Percentiles rank a stretch among this genome's conserved stretches.
These are phyloP conservation scores for Aphidoletes aphidimyza DNA, from an alignment of 2,888 invertebrate genomes.

Conservation along the genomic window DNA sequence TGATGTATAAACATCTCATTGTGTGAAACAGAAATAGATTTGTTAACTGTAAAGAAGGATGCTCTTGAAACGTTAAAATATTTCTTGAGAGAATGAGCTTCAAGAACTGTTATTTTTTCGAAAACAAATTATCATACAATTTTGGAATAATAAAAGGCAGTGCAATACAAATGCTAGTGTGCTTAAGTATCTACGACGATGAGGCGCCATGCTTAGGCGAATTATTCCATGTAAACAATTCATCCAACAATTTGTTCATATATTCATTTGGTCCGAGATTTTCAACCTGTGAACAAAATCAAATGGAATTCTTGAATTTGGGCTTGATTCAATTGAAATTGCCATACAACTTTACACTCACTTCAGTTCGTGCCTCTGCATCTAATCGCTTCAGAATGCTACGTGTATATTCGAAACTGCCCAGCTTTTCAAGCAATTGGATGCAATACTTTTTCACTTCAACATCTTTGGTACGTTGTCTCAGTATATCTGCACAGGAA, in stretches of 20 bases:
- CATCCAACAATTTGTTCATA: conserved; percentile 80
- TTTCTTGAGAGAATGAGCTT: too few species aligned
- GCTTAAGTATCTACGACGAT: too few species aligned
- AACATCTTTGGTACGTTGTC: conserved; percentile 88
- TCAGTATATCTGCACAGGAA: conserved; percentile 78
- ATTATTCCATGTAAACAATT: conserved; percentile 71
- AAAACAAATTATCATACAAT: too few species aligned
- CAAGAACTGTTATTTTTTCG: too few species aligned
- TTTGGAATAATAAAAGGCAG: too few species aligned
- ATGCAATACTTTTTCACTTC: conserved; percentile 96
- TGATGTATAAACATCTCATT: too few species aligned
- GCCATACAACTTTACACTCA: not conserved
- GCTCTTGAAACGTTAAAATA: too few species aligned
- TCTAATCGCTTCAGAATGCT: conserved; percentile 78
- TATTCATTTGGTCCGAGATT: conserved; percentile 84
- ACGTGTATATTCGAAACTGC: conserved; percentile 89
- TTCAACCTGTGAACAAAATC: conserved; percentile 63
- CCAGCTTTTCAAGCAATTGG: conserved; percentile 82
- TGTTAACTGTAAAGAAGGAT: too few species aligned
- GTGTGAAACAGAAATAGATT: too few species aligned
- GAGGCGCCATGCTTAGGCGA: too few species aligned
- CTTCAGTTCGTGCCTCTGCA: conserved; percentile 77
- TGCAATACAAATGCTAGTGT: too few species aligned
- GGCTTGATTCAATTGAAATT: not conserved
- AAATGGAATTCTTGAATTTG: not conserved